Evolutionary conservation across 2,797 vertebrate species (phyloP), one percentile per base, ranked within the genome.

Genomic region (Malurus leucopterus): DNA sequence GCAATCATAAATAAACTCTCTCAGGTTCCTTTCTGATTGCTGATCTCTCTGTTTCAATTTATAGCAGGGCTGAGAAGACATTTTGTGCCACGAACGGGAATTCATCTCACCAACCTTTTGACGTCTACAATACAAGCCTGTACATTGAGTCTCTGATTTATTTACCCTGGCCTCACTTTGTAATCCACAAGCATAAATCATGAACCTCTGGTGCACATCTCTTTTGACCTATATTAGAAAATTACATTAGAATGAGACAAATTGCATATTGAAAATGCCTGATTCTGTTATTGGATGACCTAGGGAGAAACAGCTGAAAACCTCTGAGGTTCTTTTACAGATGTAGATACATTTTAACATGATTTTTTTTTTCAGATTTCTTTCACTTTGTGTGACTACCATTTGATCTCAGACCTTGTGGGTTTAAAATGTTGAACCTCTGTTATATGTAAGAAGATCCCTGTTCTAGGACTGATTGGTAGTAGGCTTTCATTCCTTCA

Each of bases 1-100:
- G 44, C 10, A 62, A 79, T n/a, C 58, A 88, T 67, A 82, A 85
- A 77, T 80, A 80, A 83, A 38, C 40, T 84, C 41, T 49, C 29
- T 46, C 10, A 20, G 17, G 16, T 71, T 92, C 82, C 24, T 41
- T 76, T 63, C 65, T 67, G 49, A 58, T 69, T 64, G 13, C 34
- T 75, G 6, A 16, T 87, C 57, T 71, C 78, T 63, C 67, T 75
- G 26, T 76, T 64, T 72, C 71, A 82, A 82, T 74, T 89, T 89
- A 87, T 61, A 72, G 21, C 32, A 54, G 30, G 9, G 13, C 11
- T 84, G 27, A 53, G 51, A 83, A 86, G 38, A 23, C 24, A 64
- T 88, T 79, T 76, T 1, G 2, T 59, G 32, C n/a, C 24, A n/a
- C 1, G 5, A 76, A 75, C 12, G 46, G 6, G 16, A 18, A 87